Base-by-base conservation (phyloP, 2,113 vertebrate genomes). In the Podiceps cristatus region DNA sequence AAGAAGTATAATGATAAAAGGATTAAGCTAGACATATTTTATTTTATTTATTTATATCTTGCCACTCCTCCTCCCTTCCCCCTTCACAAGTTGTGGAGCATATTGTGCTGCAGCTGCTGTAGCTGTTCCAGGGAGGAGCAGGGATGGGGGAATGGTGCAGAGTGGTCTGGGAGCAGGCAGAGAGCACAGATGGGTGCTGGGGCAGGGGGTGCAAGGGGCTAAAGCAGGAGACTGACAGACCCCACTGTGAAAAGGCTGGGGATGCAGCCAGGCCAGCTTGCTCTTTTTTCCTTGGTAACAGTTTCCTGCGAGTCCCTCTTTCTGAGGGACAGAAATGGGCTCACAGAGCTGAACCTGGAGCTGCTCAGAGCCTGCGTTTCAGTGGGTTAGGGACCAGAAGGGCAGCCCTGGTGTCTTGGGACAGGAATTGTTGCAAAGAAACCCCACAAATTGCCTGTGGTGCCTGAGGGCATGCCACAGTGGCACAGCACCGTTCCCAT, bases 1-100 rank as follows among this genome's bases (percentile, higher is more conserved):
- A 97, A 95, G 91, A 96, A 95, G 84, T 87, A 29, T 24, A 92
- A 86, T 35, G 96, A 96, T 97, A 97, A 97, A 96, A 96, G 96
- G 94, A 96, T 97, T 97, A 96, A 96, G 79, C 55, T 44, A 93
- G 69, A 92, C 7, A 14, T 94, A 42, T 86, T 95, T 96, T 88
- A 77, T 64, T 90, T 93, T 94, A 92, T 95, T 95, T 96, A 87
- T 96, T 97, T 96, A 45, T 96, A 55, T 97, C 79, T 86, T 56
- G 28, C 55, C 5, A 9, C 53, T 95, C 47, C 63, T 95, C 50
- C 47, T 87, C 29, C 75, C 79, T 58, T 69, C 83, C 91, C 72
- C 74, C 84, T 84, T 76, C 31, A 63, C 69, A 68, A 68, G 86
- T 49, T 73, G 90, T 83, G 69, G 73, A 95, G 50, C 92, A 72